Conservation (phyloP, 1,140 invertebrate species). For the Euglossa dilemma region DNA sequence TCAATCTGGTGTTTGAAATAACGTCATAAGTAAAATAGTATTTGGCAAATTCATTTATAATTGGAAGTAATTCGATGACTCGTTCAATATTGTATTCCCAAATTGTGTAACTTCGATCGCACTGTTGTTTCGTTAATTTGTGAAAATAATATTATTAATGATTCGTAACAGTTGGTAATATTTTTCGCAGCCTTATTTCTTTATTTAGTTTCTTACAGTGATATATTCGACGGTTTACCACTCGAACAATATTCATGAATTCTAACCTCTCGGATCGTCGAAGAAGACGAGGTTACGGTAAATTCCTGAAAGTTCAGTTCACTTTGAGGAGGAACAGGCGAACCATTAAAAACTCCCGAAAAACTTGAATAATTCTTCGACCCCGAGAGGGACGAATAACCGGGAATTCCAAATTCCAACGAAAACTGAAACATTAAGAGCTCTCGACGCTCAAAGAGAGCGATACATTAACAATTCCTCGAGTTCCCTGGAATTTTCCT, state of each 20-base stretch:
- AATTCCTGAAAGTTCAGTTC: not conserved
- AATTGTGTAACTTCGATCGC: too few relatives aligned
- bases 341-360: conserved; percentile 21
- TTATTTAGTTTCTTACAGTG: not conserved
- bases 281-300: not conserved
- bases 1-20: too few relatives aligned
- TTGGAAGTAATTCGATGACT: too few relatives aligned
- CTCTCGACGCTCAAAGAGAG: conserved; percentile 1
- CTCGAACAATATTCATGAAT: conserved; percentile 9
- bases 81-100: too few relatives aligned
- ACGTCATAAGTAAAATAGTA: too few relatives aligned
- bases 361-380: conserved; percentile 29
- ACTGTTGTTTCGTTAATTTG: too few relatives aligned
- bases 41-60: too few relatives aligned
- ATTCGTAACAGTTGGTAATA: too few relatives aligned
- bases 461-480: conserved; percentile 17
- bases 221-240: conserved; percentile 1
- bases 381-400: not conserved
- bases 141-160: too few relatives aligned
- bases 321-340: conserved; percentile 22
- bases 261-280: not conserved
- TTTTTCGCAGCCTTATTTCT: not conserved
- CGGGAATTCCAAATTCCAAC: not conserved
- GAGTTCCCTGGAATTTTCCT: not conserved
- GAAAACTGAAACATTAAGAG: conserved; percentile 22